Base-by-base conservation (phyloP, 2,888 invertebrate species). In the Mesorhabditis sp. region DNA sequence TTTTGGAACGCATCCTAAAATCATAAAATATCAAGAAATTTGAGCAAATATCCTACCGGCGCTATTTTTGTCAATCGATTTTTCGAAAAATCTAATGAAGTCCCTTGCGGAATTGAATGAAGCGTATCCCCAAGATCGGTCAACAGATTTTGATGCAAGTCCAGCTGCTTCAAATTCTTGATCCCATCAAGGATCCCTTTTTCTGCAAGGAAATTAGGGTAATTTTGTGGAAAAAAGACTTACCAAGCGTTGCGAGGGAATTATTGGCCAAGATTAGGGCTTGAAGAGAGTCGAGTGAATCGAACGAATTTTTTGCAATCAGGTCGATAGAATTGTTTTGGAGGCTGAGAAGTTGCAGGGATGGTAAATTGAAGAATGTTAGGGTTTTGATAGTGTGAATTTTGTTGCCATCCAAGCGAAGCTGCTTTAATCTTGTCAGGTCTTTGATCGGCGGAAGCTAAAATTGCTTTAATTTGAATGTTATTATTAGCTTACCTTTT, bases 311-410 rank as follows among this genome's bases (percentile, higher is more conserved):
- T 15, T 82, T 72, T 4, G 81, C 74, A 41, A 86, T 77, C 45
- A 78, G 73, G 15, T 70, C 70, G 45, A 84, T 85, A n/a, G 76
- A 75, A 66, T 84, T 85, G 68, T 80, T 74, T 73, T 80, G 91
- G 69, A 94, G 90, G 85, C 92, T 92, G 86, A 94, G 91, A 87
- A 85, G 74, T 68, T 83, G 80, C 63, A 88, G 77, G 45, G 83
- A 80, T 50, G 94, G 94, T 85, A 93, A 92, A 42, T 92, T 91
- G 83, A 92, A 92, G 82, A 94, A 92, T 70, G 93, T 88, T 83
- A 92, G 90, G 68, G 91, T 90, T 13, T 94, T 93, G 72, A 94
- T 89, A 82, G 90, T 90, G 67, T 89, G 88, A 67, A 94, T 82
- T 43, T 72, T 88, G 87, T 92, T 91, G 44, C 83, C 78, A 70